Evolutionary conservation across 2,113 vertebrate genomes (phyloP), one percentile per base, ranked within the genome.

Genomic region (Carassius auratus): DNA sequence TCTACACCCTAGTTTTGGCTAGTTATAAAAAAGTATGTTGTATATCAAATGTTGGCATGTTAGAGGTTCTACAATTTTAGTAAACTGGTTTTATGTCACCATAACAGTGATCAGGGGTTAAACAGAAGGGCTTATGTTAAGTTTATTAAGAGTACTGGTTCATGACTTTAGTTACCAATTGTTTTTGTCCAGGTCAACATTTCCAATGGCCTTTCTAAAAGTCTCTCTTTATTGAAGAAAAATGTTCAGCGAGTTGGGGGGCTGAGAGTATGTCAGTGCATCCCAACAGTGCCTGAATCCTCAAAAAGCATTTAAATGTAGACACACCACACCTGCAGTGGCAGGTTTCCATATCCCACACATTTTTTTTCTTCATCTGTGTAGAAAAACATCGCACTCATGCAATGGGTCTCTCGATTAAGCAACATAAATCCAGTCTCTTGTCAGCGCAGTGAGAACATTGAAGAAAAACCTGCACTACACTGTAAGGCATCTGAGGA

Each of bases 171-270:
- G 55, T 52, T 64, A 59, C 33, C n/a, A 36, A 19, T 30, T 80
- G 73, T 86, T 76, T 66, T 86, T 83, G 78, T 78, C 79, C 50
- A 62, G 86, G 84, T 91, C 88, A 90, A 71, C 84, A 84, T 93
- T 94, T 93, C 92, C 91, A 81, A 86, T 12, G 26, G 30, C 69
- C 68, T 74, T 83, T 92, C 91, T 91, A 92, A 83, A 55, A 80
- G 66, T 84, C 86, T 88, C 85, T 81, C 61, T 9, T 81, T 69
- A 57, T 69, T 33, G 45, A 59, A 59, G 66, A 68, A 71, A 50
- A 78, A 84, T 62, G 55, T 66, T 66, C 83, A 45, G 59, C 36
- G 64, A 66, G 26, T 78, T 14, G 86, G 42, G 55, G 84, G 76
- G 48, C 69, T 73, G 85, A 88, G 81, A 79, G 73, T 52, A 74